These are phyloP conservation scores for Bubo scandiacus DNA, from an alignment of 2,113 vertebrate genomes.

Conservation along the genomic window DNA sequence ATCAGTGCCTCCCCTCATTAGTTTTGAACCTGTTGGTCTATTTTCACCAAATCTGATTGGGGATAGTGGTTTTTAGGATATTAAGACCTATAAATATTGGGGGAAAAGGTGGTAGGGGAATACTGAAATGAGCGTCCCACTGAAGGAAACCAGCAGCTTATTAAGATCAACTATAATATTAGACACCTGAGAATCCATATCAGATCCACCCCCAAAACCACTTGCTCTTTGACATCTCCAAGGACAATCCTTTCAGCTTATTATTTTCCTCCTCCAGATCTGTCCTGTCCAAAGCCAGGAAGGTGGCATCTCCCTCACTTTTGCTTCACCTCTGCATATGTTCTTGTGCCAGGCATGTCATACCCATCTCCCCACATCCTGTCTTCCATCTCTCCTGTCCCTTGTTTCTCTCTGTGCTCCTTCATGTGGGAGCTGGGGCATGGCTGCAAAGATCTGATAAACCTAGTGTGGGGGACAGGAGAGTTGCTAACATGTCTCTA, in stretches of 20 bases:
- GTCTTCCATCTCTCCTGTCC: background rate
- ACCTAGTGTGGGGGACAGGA: background rate
- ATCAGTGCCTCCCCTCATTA: background rate
- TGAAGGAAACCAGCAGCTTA: background rate
- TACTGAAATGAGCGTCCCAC: background rate
- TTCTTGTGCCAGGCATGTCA: background rate
- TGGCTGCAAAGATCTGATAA: background rate
- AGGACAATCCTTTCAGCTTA: background rate
- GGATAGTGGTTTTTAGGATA: background rate
- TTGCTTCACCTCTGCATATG: background rate
- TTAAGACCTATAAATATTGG: background rate
- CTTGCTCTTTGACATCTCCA: background rate
- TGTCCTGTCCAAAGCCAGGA: background rate
- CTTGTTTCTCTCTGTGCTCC: background rate
- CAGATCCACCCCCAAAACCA: background rate
- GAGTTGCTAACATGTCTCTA: background rate
- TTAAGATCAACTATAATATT: background rate
- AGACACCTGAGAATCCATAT: background rate
- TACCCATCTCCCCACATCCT: background rate
- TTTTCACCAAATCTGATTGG: background rate
- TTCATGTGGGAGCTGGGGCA: background rate
- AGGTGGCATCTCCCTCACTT: background rate
- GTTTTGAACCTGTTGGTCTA: background rate
- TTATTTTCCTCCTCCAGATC: background rate
- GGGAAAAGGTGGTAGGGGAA: background rate